These are phyloP conservation scores for Basileuterus tristriatus DNA, from an alignment of 2,797 vertebrate species.

Conservation along the genomic window DNA sequence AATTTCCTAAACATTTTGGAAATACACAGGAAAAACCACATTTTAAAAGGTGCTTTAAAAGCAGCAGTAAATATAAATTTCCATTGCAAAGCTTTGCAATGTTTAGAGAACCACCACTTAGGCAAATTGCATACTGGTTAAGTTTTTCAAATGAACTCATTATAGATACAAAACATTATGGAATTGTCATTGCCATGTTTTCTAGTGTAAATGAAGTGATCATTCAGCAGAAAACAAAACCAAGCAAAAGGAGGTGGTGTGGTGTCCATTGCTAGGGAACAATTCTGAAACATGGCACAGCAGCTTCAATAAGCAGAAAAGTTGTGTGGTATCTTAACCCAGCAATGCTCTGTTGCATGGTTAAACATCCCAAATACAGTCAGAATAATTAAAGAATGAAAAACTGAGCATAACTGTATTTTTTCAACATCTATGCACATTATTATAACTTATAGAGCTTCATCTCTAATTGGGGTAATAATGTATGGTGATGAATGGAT, in stretches of 20 bases:
- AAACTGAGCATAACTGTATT: not conserved
- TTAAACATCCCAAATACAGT: not conserved
- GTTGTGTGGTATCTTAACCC: not conserved
- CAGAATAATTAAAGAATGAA: not conserved
- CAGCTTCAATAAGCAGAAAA: not conserved
- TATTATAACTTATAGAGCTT: not conserved
- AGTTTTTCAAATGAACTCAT: not conserved
- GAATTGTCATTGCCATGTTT: not conserved
- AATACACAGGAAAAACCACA: not conserved
- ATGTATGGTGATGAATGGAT: not conserved
- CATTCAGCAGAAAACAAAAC: conserved; percentile 6
- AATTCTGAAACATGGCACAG: not conserved
- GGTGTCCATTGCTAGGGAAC: not conserved
- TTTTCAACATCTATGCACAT: accelerated
- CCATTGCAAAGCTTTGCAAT: not conserved
- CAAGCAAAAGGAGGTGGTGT: not conserved
- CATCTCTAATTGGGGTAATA: not conserved
- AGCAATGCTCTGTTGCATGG: not conserved
- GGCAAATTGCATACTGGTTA: not conserved
- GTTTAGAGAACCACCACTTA: not conserved
- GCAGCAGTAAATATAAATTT: not conserved
- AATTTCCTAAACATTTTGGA: not conserved
- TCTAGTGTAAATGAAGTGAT: not conserved
- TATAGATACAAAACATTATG: not conserved
- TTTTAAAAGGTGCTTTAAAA: not conserved